These are phyloP conservation scores for Meloidogyne exigua DNA, from an alignment of 1,140 invertebrate species.

Conservation along the genomic window DNA sequence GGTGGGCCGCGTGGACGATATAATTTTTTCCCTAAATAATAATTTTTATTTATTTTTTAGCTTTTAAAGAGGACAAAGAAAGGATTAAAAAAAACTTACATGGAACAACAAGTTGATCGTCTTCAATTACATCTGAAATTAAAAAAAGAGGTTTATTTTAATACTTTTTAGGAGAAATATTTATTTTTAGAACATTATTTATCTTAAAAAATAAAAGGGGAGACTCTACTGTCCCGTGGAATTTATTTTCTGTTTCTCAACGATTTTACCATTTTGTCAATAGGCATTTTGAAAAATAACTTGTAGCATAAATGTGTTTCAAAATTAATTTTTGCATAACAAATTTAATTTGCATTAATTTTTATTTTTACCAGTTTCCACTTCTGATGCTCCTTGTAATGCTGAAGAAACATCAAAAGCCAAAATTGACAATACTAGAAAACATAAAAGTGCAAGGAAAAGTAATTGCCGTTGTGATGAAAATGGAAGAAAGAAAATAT, in stretches of 20 bases:
- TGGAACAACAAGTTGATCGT: conserved; percentile 21
- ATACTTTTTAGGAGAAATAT: too few relatives aligned
- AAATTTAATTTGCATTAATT: conserved; percentile 4
- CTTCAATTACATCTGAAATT: conserved; percentile 5
- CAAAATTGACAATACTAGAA: neutral
- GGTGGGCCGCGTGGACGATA: conserved; percentile 24
- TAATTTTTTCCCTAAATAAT: conserved; percentile 18
- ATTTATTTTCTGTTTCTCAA: too few relatives aligned
- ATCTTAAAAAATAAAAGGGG: too few relatives aligned
- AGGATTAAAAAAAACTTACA: neutral
- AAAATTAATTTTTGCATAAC: conserved; percentile 2
- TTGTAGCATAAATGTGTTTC: neutral
- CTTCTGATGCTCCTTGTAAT: conserved; percentile 3
- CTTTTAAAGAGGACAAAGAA: neutral
- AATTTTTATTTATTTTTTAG: neutral
- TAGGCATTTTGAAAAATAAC: neutral
- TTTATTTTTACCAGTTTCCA: neutral
- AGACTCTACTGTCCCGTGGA: too few relatives aligned
- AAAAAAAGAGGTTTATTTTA: neutral
- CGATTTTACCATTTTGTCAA: neutral
- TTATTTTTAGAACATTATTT: too few relatives aligned
- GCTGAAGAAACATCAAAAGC: neutral
- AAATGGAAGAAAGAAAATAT: neutral
- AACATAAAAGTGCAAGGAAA: neutral
- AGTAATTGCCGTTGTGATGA: neutral